Evolutionary conservation across 2,888 invertebrate species (phyloP), one percentile per base, ranked within the genome.

Genomic region (Lycia hirtaria): DNA sequence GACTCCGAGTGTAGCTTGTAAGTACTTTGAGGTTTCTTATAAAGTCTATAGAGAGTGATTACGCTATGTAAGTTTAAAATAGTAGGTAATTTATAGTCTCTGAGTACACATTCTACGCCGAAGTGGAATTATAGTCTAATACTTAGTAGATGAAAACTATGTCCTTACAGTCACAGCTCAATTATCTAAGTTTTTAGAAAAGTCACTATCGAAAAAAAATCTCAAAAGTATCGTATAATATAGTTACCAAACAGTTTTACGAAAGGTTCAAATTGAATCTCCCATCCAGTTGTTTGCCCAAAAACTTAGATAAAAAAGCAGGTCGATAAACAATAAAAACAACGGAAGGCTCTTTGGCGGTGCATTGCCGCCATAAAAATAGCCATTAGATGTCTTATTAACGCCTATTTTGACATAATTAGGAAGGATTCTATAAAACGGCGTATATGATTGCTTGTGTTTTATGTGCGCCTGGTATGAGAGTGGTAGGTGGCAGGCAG

Each of bases 391-490:
- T 85, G 82, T 83, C 85, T 83, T 89, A 92, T 91, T 92, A 92
- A 88, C 91, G 90, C 91, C 91, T 90, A 83, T 90, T 90, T 88
- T 87, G 88, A 87, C 90, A 90, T 88, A 88, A 92, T 92, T 92
- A 91, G 88, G 86, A 84, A 75, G 85, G 81, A 88, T 88, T 82
- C 83, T 76, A 81, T 80, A 72, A 83, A 79, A 72, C 69, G 73
- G 77, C 71, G 71, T 60, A 76, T 85, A 80, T 86, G 82, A 86
- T 87, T 85, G 85, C 85, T 87, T 87, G 78, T 83, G 73, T 81
- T 62, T 56, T 52, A 57, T 52, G 52, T 62, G 61, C 59, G 60
- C 62, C 65, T 69, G 60, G 54, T 54, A 69, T 62, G 65, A 54
- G 9, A 33, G 35, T 33, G 35, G 14, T 30, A 20, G 37, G 26